Percentiles rank a stretch among this genome's conserved stretches.
phyloP scores from a whole-genome alignment of 1,140 invertebrate species.

The Megalonaias nervosa region DNA sequence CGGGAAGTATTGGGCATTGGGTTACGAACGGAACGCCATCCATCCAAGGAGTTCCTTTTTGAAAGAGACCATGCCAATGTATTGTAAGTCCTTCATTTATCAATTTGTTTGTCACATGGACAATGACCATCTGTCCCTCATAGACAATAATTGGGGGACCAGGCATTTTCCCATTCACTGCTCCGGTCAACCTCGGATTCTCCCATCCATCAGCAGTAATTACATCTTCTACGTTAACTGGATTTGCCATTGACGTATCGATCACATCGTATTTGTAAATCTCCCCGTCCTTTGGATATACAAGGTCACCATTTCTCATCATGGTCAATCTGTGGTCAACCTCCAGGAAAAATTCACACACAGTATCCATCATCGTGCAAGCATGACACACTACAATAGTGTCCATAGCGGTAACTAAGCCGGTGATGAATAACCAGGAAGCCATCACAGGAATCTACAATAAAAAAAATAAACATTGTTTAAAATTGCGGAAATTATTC shows the following conservation, averaged over 20 bases:
- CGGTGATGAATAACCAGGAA: too few relatives aligned
- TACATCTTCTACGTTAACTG: conserved; percentile 43
- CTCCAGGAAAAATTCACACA: conserved; percentile 45
- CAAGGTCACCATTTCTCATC: conserved; percentile 40
- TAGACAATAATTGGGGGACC: conserved; percentile 79
- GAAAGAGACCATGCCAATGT: conserved; percentile 91
- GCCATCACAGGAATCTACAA: too few relatives aligned
- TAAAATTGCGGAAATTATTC: too few relatives aligned
- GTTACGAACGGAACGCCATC: conserved; percentile 93
- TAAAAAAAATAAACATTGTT: too few relatives aligned
- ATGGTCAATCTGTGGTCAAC: conserved; percentile 53
- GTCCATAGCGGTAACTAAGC: not conserved
- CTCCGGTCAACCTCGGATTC: conserved; percentile 37
- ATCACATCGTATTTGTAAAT: conserved; percentile 54
- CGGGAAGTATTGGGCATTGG: conserved; percentile 90
- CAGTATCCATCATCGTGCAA: conserved; percentile 29
- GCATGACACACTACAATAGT: not conserved
- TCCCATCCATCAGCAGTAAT: conserved; percentile 61
- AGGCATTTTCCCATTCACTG: conserved; percentile 58
- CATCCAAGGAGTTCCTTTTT: conserved; percentile 87
- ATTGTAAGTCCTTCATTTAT: conserved; percentile 85
- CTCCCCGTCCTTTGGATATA: conserved; percentile 44
- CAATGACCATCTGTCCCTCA: conserved; percentile 85
- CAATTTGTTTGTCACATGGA: conserved; percentile 88
- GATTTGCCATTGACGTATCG: conserved; percentile 37